Evolutionary conservation across 2,113 vertebrate genomes (phyloP).

Genomic region (Agelaius phoeniceus): DNA sequence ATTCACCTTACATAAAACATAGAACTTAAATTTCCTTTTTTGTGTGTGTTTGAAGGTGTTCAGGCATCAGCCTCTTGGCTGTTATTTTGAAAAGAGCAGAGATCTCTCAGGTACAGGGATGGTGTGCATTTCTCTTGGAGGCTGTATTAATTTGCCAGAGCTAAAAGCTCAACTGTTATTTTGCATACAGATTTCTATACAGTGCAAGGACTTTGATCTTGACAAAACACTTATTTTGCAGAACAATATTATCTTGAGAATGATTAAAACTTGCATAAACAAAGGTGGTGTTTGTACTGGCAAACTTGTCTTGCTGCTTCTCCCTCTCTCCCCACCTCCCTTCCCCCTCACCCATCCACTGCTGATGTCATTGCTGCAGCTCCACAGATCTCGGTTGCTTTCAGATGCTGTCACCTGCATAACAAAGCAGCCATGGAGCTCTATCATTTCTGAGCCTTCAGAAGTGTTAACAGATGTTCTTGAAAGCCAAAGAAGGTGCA

Average conservation of each 20-base stretch:
- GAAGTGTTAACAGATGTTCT: slow-evolving; percentile 52
- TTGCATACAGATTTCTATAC: not conserved
- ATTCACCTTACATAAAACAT: not conserved
- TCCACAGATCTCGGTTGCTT: not conserved
- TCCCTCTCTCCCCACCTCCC: not conserved
- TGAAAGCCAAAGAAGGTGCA: slow-evolving; percentile 26
- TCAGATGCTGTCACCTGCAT: slow-evolving; percentile 36
- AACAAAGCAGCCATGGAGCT: not conserved
- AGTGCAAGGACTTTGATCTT: slow-evolving; percentile 20
- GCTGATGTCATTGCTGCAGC: not conserved
- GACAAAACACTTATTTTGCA: not conserved
- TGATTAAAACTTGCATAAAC: not conserved
- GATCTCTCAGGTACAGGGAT: not conserved
- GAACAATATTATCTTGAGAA: not conserved
- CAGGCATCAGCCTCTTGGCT: not conserved
- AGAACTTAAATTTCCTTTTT: not conserved
- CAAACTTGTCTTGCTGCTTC: not conserved
- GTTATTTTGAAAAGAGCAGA: not conserved
- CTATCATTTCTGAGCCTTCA: slow-evolving; percentile 36
- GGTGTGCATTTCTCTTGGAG: not conserved
- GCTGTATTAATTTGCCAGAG: not conserved
- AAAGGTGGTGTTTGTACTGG: not conserved
- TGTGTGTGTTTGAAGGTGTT: not conserved
- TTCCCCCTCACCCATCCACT: not conserved
- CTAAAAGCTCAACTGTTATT: not conserved